Conservation (phyloP, 2,113 vertebrate species). For the Tylochromis polylepis region DNA sequence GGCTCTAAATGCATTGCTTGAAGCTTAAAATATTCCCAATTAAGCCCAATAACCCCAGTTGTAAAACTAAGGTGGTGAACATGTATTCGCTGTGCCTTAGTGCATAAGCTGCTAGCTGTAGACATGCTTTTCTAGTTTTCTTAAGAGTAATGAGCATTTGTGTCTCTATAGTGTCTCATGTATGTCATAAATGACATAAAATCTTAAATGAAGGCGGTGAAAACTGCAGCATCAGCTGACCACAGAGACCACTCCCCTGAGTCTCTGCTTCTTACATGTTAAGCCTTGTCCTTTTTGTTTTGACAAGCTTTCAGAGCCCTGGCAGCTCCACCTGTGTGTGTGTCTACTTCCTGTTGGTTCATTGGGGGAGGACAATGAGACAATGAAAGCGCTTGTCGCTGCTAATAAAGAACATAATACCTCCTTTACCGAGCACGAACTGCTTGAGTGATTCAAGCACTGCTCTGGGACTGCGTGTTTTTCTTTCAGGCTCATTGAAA, state of each 20-base stretch:
- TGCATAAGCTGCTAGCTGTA: background rate
- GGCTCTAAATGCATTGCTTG: too few species aligned
- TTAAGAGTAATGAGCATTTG: background rate
- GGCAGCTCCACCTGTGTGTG: constrained; percentile 6
- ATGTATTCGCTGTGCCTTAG: background rate
- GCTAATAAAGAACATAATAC: constrained; percentile 19
- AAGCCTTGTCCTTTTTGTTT: background rate
- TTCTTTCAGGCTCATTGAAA: background rate
- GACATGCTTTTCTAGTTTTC: background rate
- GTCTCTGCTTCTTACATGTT: background rate
- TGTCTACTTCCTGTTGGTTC: constrained; percentile 6
- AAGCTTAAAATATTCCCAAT: too few species aligned
- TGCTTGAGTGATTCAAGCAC: background rate
- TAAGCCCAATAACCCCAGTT: background rate
- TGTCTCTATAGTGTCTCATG: background rate
- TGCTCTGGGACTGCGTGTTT: background rate
- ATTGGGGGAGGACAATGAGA: constrained; percentile 9
- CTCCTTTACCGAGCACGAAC: background rate
- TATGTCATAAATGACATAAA: background rate
- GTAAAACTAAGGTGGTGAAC: background rate
- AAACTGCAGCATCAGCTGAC: background rate
- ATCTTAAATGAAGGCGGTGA: background rate
- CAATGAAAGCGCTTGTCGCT: constrained; percentile 2
- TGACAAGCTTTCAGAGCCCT: background rate
- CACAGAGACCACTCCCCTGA: background rate